Evolutionary conservation across 2,113 vertebrate genomes (phyloP), one percentile per base, ranked within the genome.

Genomic region (Oreochromis niloticus): DNA sequence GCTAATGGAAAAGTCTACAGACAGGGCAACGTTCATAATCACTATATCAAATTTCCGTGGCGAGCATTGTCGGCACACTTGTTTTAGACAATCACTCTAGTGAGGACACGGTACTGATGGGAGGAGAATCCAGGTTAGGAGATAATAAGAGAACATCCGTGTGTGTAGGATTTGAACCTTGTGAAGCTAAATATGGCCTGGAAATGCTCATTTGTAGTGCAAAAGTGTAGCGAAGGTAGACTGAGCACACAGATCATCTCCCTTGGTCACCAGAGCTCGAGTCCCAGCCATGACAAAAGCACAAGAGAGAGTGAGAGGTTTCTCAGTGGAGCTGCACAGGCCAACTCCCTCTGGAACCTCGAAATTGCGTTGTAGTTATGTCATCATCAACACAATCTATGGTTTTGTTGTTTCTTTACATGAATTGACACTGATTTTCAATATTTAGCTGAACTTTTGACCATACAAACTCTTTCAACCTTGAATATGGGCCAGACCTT

Each of bases 1-100:
- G 88, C 73, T 82, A 8, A 81, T 87, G 90, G 84, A 92, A 92
- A 92, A 81, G 82, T 90, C 80, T 80, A 81, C 84, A 86, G 63
- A 88, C 57, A 85, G 86, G 80, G 86, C 79, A 89, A 81, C 11
- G 2, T 78, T 92, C 89, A 83, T 84, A 84, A 90, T 80, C 52
- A 55, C 14, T 85, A 34, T 82, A 88, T 89, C 84, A 48, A 6
- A 61, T 91, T 89, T 93, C 89, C 17, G 73, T 14, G 39, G 68
- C 1, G 3, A 27, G 30, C 13, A 6, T 13, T 50, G 52, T 54
- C 27, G 50, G 43, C 55, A 34, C 66, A 57, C 56, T 86, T 12
- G 8, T 79, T 59, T 55, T 3, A 84, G 39, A 73, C 85, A 89
- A 86, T n/a, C 22, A 73, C 66, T 78, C 63, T n/a, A 39, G 39